These are phyloP conservation scores for Boleophthalmus pectinirostris DNA, from an alignment of 2,113 vertebrate species.

Conservation along the genomic window DNA sequence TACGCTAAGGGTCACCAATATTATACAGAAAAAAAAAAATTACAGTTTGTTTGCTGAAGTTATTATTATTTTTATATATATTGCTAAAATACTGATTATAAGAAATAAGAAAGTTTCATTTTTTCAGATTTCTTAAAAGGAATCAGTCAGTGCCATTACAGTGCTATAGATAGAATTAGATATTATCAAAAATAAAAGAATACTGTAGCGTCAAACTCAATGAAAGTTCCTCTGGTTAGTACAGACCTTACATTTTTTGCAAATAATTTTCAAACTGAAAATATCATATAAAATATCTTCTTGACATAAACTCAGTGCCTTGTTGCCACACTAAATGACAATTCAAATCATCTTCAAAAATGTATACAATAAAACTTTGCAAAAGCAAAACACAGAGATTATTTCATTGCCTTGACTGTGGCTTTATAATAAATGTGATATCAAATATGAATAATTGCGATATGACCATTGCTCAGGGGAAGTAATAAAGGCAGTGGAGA, in stretches of 20 bases:
- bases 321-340: background rate
- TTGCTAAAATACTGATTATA: too few relatives aligned
- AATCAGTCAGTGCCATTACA: too few relatives aligned
- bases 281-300: background rate
- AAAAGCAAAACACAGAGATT: background rate
- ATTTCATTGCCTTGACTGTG: background rate
- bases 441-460: constrained; percentile 12
- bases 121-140: too few relatives aligned
- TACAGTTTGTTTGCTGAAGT: too few relatives aligned
- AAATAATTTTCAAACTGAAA: background rate
- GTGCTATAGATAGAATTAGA: too few relatives aligned
- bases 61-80: too few relatives aligned
- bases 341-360: background rate
- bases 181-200: too few relatives aligned
- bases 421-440: background rate
- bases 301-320: background rate
- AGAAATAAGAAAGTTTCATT: too few relatives aligned
- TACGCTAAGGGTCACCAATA: background rate
- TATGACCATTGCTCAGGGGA: constrained; percentile 9
- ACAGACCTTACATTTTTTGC: constrained; percentile 10
- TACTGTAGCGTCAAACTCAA: too few relatives aligned
- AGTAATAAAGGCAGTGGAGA: constrained; percentile 17
- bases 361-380: background rate
- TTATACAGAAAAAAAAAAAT: background rate
- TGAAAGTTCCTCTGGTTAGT: background rate